These are phyloP conservation scores for Drosophila helvetica DNA, from an alignment of 2,888 invertebrate genomes.

Conservation along the genomic window DNA sequence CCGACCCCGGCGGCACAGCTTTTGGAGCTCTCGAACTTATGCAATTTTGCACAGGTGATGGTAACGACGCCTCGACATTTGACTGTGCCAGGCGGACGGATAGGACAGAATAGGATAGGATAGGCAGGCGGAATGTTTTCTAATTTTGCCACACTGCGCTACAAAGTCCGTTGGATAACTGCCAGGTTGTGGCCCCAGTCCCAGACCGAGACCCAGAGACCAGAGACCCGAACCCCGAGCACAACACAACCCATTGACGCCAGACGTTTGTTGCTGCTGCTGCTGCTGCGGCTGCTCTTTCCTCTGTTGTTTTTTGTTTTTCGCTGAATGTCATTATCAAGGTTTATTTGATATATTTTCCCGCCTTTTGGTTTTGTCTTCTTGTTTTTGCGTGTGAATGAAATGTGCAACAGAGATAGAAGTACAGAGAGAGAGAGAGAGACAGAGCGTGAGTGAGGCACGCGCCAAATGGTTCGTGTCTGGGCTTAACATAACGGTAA, in stretches of 20 bases:
- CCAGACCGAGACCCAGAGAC: background rate
- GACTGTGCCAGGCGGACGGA: constrained; percentile 64
- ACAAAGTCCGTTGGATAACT: constrained; percentile 69
- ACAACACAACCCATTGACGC: constrained; percentile 42
- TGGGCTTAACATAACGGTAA: constrained; percentile 38
- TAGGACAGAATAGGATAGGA: too few species aligned
- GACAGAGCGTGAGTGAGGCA: constrained; percentile 13
- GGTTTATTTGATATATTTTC: constrained; percentile 62
- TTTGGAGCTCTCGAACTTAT: constrained; percentile 61
- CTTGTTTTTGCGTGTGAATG: constrained; percentile 70
- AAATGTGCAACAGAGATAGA: constrained; percentile 41
- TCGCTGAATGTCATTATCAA: constrained; percentile 77
- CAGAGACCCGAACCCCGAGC: constrained; percentile 21
- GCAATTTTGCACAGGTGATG: constrained; percentile 69
- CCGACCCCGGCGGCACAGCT: constrained; percentile 25
- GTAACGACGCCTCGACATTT: constrained; percentile 66
- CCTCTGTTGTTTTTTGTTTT: constrained; percentile 30
- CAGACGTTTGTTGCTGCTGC: constrained; percentile 21
- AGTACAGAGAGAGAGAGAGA: constrained; percentile 5
- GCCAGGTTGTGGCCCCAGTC: constrained; percentile 62
- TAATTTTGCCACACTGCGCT: constrained; percentile 57
- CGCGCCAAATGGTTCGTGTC: constrained; percentile 36
- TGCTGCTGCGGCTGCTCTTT: constrained; percentile 6
- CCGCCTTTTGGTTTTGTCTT: constrained; percentile 45
- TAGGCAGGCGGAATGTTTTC: constrained; percentile 51